These are phyloP conservation scores for Ostrea denselamellosa DNA, from an alignment of 1,140 invertebrate genomes.

Conservation along the genomic window DNA sequence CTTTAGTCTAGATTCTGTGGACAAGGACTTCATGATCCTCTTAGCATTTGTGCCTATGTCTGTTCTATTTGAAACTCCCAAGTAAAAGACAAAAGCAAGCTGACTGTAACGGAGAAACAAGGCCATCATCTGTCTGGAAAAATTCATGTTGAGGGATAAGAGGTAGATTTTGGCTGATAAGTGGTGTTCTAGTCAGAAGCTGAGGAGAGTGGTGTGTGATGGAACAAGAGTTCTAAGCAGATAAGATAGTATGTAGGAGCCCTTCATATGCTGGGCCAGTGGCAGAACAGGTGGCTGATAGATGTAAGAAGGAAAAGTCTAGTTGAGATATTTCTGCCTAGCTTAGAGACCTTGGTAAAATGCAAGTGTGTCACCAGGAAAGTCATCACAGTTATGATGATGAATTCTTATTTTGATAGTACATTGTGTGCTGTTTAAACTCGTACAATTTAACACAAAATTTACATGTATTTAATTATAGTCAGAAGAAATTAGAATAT, in stretches of 20 bases:
- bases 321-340: background rate
- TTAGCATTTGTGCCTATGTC: background rate
- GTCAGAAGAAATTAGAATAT: no score
- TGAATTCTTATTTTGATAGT: no score
- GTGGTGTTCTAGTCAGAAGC: slow-evolving; percentile 4
- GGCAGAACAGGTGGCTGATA: slow-evolving; percentile 2
- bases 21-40: background rate
- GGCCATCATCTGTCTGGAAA: background rate
- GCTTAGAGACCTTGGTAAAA: background rate
- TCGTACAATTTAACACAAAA: no score
- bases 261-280: background rate
- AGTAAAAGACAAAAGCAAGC: background rate
- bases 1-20: background rate
- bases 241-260: background rate
- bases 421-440: no score
- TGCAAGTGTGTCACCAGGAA: no score
- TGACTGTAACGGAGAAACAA: background rate
- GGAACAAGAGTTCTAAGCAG: slow-evolving; percentile 8
- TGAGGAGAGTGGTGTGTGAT: background rate
- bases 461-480: no score
- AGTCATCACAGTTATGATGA: no score
- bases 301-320: background rate
- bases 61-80: background rate
- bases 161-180: slow-evolving; percentile 14
- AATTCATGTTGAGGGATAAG: background rate